Percentiles rank a stretch among this genome's conserved stretches.
Conservation (phyloP, 2,113 vertebrate species). For the Cyanocitta stelleri region DNA sequence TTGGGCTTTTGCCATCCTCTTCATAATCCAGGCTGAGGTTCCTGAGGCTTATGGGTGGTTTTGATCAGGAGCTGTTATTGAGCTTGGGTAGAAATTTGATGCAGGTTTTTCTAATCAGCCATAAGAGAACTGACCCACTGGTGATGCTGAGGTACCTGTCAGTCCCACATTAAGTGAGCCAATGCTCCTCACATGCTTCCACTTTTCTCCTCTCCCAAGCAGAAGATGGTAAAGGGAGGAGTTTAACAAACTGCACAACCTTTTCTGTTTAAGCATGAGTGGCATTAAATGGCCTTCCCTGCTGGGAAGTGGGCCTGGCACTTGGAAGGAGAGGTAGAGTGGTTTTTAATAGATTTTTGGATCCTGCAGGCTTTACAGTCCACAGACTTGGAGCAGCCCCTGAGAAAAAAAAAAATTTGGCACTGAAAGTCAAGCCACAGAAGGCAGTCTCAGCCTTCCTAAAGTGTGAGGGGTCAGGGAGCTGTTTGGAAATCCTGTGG, state of each 20-base stretch:
- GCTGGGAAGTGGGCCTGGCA: background rate
- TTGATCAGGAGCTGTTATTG: background rate
- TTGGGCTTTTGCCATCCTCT: background rate
- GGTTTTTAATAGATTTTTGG: background rate
- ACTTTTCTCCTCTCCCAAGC: background rate
- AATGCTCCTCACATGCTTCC: background rate
- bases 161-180: background rate
- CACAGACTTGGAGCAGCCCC: background rate
- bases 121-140: background rate
- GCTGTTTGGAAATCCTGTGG: constrained; percentile 11
- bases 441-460: background rate
- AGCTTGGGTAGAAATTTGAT: background rate
- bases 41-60: background rate
- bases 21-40: background rate
- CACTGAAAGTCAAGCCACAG: background rate
- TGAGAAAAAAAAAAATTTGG: background rate
- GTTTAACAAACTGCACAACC: background rate
- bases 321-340: background rate
- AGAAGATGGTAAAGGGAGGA: background rate
- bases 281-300: background rate
- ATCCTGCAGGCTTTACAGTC: background rate
- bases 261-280: background rate
- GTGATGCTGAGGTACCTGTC: background rate
- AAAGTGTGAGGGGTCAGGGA: background rate
- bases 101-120: background rate